These are phyloP conservation scores for Lottia gigantea DNA, from an alignment of 2,888 invertebrate species.

Conservation along the genomic window DNA sequence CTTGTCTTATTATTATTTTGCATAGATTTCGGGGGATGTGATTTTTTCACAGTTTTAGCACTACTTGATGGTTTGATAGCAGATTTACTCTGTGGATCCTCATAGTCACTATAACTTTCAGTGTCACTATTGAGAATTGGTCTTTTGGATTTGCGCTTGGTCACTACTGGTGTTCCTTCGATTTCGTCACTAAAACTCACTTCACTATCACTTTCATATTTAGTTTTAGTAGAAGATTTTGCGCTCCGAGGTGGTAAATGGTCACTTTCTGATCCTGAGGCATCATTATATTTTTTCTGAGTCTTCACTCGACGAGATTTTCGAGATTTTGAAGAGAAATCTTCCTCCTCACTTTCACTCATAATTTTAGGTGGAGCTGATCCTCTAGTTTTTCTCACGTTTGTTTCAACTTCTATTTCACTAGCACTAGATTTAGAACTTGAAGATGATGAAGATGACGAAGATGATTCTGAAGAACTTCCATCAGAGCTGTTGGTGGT, in stretches of 20 bases:
- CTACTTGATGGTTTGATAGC: constrained; percentile 28
- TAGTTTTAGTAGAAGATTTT: neutral
- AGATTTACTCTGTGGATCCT: constrained; percentile 29
- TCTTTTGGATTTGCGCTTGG: neutral
- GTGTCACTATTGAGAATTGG: neutral
- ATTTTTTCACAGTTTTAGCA: constrained; percentile 14
- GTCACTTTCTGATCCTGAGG: constrained; percentile 2
- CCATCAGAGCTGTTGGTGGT: neutral
- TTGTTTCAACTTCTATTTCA: constrained; percentile 23
- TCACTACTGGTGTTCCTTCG: neutral
- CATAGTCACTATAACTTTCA: constrained; percentile 16
- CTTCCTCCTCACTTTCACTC: neutral
- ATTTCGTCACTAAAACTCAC: neutral
- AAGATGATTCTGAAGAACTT: constrained; percentile 19
- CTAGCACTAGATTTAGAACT: constrained; percentile 14
- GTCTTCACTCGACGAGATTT: neutral
- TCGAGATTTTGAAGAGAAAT: neutral
- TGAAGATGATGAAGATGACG: constrained; percentile 21
- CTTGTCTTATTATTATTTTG: constrained; percentile 14
- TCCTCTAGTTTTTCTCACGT: neutral
- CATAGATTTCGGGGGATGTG: constrained; percentile 13
- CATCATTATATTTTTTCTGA: neutral
- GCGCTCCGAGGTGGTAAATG: neutral
- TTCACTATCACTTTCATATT: constrained; percentile 4
- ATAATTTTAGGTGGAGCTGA: neutral